These are phyloP conservation scores for Neogale vison DNA, from an alignment of 2,113 vertebrate genomes.

Conservation along the genomic window DNA sequence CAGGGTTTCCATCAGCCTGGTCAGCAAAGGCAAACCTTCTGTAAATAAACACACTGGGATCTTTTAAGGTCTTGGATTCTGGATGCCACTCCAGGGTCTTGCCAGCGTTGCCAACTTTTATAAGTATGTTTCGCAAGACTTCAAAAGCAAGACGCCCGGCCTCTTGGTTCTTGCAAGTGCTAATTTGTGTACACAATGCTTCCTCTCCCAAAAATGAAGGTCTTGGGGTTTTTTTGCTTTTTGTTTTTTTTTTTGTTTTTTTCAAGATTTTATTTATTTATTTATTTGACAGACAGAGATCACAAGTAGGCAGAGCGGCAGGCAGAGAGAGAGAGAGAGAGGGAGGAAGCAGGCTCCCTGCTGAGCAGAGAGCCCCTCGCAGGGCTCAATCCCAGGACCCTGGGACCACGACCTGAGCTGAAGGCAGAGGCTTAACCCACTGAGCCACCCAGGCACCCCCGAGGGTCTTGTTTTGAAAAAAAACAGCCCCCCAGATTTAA, in stretches of 20 bases:
- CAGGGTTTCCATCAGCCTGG: background rate
- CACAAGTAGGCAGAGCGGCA: no score
- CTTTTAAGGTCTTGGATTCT: constrained; percentile 5
- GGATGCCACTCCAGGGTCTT: background rate
- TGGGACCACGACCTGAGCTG: no score
- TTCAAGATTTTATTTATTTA: no score
- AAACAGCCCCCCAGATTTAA: background rate
- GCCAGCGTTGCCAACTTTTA: background rate
- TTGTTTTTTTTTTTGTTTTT: no score
- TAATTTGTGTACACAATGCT: background rate
- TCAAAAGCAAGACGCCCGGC: constrained; percentile 41
- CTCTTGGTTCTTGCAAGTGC: constrained; percentile 9
- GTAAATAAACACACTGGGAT: constrained; percentile 30
- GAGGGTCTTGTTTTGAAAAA: background rate
- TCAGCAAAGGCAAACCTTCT: background rate
- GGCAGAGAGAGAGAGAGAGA: no score
- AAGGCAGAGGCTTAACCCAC: no score
- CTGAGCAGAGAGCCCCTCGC: rapidly evolving
- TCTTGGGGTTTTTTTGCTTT: no score
- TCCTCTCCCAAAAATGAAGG: background rate
- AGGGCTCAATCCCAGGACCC: no score
- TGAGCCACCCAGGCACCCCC: no score
- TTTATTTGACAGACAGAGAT: no score
- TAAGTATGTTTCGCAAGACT: constrained; percentile 16
- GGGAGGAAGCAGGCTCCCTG: no score